phyloP scores from a whole-genome alignment of 2,113 vertebrate species.

The Thomomys bottae region DNA sequence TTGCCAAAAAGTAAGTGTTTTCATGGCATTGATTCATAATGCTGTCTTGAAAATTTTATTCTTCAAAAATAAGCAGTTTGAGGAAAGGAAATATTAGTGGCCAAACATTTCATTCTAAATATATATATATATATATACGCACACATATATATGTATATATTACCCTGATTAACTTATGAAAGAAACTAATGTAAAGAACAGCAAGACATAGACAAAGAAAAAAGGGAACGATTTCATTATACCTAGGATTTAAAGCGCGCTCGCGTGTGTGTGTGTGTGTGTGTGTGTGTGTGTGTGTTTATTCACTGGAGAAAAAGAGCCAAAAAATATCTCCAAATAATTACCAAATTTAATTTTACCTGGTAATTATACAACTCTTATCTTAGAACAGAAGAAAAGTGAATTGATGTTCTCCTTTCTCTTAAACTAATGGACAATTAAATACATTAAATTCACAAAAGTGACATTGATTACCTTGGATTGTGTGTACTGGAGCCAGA shows the following conservation, averaged over 20 bases:
- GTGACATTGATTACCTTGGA: not conserved
- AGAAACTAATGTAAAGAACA: constrained; percentile 6
- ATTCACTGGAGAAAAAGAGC: not conserved
- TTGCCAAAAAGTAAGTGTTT: constrained; percentile 59
- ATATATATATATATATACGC: not conserved
- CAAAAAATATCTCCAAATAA: not conserved
- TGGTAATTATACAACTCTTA: not conserved
- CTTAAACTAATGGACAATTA: not conserved
- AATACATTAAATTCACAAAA: not conserved
- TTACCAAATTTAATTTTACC: no score
- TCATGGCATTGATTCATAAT: constrained; percentile 58
- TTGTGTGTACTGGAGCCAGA: not conserved
- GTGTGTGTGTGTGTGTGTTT: not conserved
- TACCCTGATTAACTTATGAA: constrained; percentile 4
- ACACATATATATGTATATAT: not conserved
- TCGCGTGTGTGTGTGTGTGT: no score
- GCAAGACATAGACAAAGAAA: not conserved
- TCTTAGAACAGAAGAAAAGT: not conserved
- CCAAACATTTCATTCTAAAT: constrained; percentile 41
- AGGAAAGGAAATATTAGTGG: constrained; percentile 18
- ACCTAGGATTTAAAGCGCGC: not conserved
- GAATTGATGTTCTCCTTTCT: not conserved
- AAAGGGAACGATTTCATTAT: constrained; percentile 16
- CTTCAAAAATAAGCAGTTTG: constrained; percentile 50
- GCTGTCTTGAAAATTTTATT: constrained; percentile 36